Base-by-base conservation (phyloP, 2,888 invertebrate genomes). In the Lasioglossum oenotherae region DNA sequence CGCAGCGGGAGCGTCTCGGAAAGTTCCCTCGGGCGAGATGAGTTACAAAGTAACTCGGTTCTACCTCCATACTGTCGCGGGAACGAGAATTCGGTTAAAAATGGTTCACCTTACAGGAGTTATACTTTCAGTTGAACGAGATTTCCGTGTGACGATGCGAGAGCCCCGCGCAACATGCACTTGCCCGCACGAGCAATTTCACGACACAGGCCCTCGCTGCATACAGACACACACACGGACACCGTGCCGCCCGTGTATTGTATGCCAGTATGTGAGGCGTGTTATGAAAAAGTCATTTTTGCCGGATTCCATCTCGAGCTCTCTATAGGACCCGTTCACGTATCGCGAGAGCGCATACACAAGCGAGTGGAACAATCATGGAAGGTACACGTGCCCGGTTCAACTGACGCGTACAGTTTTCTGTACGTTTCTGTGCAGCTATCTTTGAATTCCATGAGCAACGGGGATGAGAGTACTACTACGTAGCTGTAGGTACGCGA, bases 101-200 rank as follows among this genome's bases (percentile, higher is more conserved):
- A 75, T 74, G 35, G 74, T 49, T 67, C 75, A 49, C 46, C 74
- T 80, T 74, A 46, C 27, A 38, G 41, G 69, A 69, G 69, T 69
- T 69, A 69, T 69, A 92, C 89, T 91, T 89, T 90, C 91, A 88
- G 90, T 87, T 85, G 91, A 84, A 77, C 77, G 89, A 88, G 90
- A 92, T 91, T 91, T 87, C 84, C 88, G 85, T 74, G 81, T 64
- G 38, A 60, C 44, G 60, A 69, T 44, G n/a, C 46, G 23, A 72
- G 71, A 23, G 23, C 23, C 19, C 27, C 19, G 38, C 69, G 38
- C 35, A 69, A 69, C 69, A 69, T 69, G 69, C 38, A 38, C 69
- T 69, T 69, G 35, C 38, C 69, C 19, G 69, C 69, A 23, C 35
- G 38, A 69, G 38, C 69, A 69, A 69, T 69, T 38, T 69, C 69